phyloP scores from a whole-genome alignment of 2,888 invertebrate genomes.

The Adineta ricciae region DNA sequence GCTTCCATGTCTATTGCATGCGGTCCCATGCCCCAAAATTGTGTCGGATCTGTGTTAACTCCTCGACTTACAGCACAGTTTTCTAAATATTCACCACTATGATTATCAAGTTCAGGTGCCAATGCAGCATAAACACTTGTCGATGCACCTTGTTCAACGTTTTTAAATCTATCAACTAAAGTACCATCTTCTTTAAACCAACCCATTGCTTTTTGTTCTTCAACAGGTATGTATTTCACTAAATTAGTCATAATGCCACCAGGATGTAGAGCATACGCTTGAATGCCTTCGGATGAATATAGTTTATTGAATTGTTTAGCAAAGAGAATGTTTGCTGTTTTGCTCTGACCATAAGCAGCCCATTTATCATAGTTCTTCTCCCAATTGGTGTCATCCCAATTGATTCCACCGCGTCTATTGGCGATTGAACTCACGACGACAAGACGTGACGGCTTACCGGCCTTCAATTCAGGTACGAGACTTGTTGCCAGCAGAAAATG shows the following conservation, averaged over 20 bases:
- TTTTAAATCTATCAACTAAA: background rate
- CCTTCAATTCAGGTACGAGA: background rate
- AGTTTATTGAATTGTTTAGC: slow-evolving; percentile 4
- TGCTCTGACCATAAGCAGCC: background rate
- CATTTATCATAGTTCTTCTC: slow-evolving; percentile 4
- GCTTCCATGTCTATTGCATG: background rate
- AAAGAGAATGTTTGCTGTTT: slow-evolving; percentile 6
- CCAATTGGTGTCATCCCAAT: slow-evolving; percentile 9
- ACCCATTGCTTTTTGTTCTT: background rate
- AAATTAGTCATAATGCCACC: background rate
- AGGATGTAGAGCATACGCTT: background rate
- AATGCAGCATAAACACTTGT: slow-evolving; percentile 15
- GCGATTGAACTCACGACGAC: background rate
- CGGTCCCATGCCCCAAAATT: background rate
- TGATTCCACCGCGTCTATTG: background rate
- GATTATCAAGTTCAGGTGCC: background rate
- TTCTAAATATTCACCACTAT: slow-evolving; percentile 6
- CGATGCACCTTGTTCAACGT: slow-evolving; percentile 20
- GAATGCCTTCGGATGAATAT: background rate
- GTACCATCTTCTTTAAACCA: background rate
- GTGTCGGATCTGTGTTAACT: background rate
- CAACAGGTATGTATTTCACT: background rate
- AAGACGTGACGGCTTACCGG: slow-evolving; percentile 2
- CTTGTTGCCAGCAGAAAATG: slow-evolving; percentile 22
- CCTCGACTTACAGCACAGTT: background rate